phyloP scores from a whole-genome alignment of 2,113 vertebrate species.

The Dermatemys mawii region DNA sequence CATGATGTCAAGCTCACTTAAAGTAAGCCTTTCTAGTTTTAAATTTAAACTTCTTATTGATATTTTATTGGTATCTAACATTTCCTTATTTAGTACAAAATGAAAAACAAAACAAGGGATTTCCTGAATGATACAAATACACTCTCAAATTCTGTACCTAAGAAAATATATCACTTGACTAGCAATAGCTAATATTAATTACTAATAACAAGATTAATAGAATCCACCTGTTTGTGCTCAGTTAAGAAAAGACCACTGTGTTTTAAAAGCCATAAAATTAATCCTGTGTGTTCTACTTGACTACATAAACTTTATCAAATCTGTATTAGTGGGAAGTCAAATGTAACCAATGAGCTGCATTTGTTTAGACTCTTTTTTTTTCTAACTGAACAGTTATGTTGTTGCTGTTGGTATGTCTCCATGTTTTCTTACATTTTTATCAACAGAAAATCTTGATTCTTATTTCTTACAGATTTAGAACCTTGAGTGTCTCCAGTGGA shows the following conservation, averaged over 20 bases:
- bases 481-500: background rate
- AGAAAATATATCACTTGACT: background rate
- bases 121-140: background rate
- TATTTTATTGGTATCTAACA: rapidly evolving
- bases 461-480: background rate
- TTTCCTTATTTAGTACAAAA: background rate
- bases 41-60: background rate
- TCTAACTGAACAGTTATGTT: background rate
- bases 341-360: background rate
- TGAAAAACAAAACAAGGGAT: background rate
- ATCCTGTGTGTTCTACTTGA: background rate
- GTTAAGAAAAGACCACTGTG: background rate
- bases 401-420: background rate
- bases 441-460: background rate
- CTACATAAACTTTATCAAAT: background rate
- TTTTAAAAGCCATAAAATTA: background rate
- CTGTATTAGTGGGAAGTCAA: background rate
- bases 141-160: background rate
- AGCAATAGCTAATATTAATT: background rate
- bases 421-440: background rate
- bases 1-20: background rate
- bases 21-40: background rate
- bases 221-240: background rate
- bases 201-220: background rate
- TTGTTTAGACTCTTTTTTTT: background rate